Conservation (phyloP, 2,888 invertebrate species). For the Nomada ruficornis region DNA sequence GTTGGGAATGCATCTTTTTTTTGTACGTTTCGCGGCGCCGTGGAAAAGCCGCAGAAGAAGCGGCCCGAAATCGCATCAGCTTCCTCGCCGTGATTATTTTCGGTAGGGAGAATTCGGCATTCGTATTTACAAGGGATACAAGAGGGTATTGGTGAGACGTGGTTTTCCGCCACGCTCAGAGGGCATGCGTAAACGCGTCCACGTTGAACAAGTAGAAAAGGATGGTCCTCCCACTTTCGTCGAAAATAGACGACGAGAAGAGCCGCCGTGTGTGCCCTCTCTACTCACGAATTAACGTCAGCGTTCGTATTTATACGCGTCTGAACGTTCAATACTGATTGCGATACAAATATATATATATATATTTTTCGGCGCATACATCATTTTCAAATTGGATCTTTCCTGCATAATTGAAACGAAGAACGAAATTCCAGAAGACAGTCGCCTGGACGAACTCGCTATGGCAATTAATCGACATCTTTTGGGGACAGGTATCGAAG, state of each 20-base stretch:
- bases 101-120: conserved; percentile 71
- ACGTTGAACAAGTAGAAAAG: conserved; percentile 34
- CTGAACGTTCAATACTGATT: conserved; percentile 16
- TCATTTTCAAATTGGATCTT: conserved; percentile 6
- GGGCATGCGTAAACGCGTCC: conserved; percentile 59
- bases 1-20: conserved; percentile 53
- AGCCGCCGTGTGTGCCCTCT: conserved; percentile 41
- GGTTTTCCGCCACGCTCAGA: conserved; percentile 30
- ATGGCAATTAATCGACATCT: too few relatives aligned
- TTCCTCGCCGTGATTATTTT: conserved; percentile 72
- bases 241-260: conserved; percentile 68
- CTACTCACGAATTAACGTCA: conserved; percentile 16
- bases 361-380: too few relatives aligned
- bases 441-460: too few relatives aligned
- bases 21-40: conserved; percentile 34
- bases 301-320: conserved; percentile 58
- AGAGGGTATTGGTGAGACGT: conserved; percentile 36
- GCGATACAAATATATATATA: not conserved
- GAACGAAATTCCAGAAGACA: too few relatives aligned
- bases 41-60: conserved; percentile 41
- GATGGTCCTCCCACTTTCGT: conserved; percentile 69
- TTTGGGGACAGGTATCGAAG: too few relatives aligned
- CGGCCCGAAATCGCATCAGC: conserved; percentile 53
- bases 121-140: conserved; percentile 69
- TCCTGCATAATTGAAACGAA: not conserved